Evolutionary conservation across 2,113 vertebrate genomes (phyloP), one percentile per base, ranked within the genome.

Genomic region (Aptenodytes forsteri): DNA sequence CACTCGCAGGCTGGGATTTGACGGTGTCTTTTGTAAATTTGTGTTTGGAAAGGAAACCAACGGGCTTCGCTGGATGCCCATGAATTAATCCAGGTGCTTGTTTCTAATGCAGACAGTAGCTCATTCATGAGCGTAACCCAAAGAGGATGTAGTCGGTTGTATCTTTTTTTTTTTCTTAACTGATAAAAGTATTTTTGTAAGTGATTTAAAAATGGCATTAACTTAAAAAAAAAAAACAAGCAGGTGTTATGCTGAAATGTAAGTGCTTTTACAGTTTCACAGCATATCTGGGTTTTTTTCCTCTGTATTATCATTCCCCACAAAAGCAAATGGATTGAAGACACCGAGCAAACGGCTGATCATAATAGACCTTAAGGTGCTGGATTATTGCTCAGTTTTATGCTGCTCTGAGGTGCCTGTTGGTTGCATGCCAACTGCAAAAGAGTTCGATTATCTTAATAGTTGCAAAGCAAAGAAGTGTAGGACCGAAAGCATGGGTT

Each of bases 71-170:
- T 98, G 96, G 98, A 98, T 96, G 84, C 97, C 96, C 97, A 95
- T 97, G 98, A 97, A 73, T 97, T 97, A 80, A 82, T 93, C 97
- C 98, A 98, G 97, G 97, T 98, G 98, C 82, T 80, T 69, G 80
- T 85, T 97, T 96, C 95, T 96, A 58, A 85, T 82, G 64, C 79
- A 96, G 69, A 54, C 75, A 96, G 92, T 77, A 73, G 46, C 36
- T 90, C 64, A 95, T 67, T 83, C 93, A 92, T 73, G 84, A 94
- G 85, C 27, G 4, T 40, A 89, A 93, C 71, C 64, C 72, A n/a
- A 77, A 95, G 80, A 83, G 83, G 94, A 95, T 93, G 78, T 87
- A 96, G 92, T 95, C 83, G 3, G 83, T 87, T 96, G 29, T 90
- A 80, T 52, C 25, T 85, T 30, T 95, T 91, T 72, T 64, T 54